Base-by-base conservation (phyloP, 2,113 vertebrate genomes). In the Vidua macroura region DNA sequence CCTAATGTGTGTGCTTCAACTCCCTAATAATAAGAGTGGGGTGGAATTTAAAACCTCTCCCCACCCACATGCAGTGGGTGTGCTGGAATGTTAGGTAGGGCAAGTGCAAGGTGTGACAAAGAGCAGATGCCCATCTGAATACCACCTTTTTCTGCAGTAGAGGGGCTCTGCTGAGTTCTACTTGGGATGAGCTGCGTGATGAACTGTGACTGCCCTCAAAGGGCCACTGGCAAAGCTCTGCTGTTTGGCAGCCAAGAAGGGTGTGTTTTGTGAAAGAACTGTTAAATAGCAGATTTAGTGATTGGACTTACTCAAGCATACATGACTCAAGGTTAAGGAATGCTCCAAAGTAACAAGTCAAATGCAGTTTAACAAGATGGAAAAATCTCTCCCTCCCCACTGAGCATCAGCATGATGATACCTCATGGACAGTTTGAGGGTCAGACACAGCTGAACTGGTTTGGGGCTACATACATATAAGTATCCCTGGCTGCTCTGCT, bases 31-130 rank as follows among this genome's bases (percentile, higher is more conserved):
- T 15, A 82, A 62, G 66, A 62, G 35, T 18, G 1, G 8, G 4
- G n/a, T 46, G 95, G 93, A 90, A 97, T 95, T 90, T 74, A 49
- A 91, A 90, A 67, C 1, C 9, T 30, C 41, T 92, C 88, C 66
- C 37, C 94, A 86, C 93, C 85, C 90, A 95, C 19, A 33, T 2
- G 18, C 33, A 72, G 70, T 46, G 91, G 53, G 86, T 88, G 81
- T 59, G 78, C 63, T 92, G 80, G 79, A 81, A 95, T 68, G 1
- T 49, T 58, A 93, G 91, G 89, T 87, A 63, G 62, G 89, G 91
- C 89, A 79, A 70, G 20, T 1, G 6, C 0, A 5, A 92, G 66
- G 78, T 72, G 87, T 27, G 44, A 59, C 69, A 74, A 63, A 64
- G 52, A 67, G 70, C 68, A 88, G 39, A 85, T 52, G 21, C 11